phyloP scores from a whole-genome alignment of 2,797 vertebrate species.

The Manis javanica region DNA sequence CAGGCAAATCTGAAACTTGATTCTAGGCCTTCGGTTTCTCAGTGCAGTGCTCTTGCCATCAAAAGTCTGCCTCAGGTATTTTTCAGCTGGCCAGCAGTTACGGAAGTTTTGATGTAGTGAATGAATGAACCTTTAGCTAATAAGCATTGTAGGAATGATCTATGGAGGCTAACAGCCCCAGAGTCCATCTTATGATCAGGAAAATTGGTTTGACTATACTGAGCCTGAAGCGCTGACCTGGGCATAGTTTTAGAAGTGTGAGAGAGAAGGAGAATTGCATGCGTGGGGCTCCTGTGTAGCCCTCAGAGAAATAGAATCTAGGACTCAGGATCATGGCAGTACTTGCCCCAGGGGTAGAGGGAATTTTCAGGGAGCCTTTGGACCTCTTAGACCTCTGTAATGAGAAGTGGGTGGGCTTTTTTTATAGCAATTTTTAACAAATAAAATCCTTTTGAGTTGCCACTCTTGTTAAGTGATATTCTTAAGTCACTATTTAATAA shows the following conservation, averaged over 20 bases:
- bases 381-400: background rate
- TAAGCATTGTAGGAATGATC: conserved; percentile 58
- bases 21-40: conserved; percentile 13
- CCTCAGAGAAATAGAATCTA: background rate
- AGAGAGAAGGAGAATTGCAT: background rate
- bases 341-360: background rate
- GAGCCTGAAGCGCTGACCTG: conserved; percentile 11
- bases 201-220: background rate
- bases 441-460: background rate
- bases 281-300: background rate
- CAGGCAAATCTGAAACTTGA: background rate
- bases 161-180: conserved; percentile 50
- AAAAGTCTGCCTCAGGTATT: conserved; percentile 2
- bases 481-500: background rate
- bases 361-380: background rate
- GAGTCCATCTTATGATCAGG: conserved; percentile 40
- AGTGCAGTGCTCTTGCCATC: background rate
- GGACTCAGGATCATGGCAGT: background rate
- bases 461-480: background rate
- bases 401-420: background rate
- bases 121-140: conserved; percentile 44
- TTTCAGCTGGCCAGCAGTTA: conserved; percentile 50
- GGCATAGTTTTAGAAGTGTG: conserved; percentile 25
- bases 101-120: conserved; percentile 62
- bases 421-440: background rate